Evolutionary conservation across 2,113 vertebrate genomes (phyloP).

Genomic region (Engystomops pustulosus): DNA sequence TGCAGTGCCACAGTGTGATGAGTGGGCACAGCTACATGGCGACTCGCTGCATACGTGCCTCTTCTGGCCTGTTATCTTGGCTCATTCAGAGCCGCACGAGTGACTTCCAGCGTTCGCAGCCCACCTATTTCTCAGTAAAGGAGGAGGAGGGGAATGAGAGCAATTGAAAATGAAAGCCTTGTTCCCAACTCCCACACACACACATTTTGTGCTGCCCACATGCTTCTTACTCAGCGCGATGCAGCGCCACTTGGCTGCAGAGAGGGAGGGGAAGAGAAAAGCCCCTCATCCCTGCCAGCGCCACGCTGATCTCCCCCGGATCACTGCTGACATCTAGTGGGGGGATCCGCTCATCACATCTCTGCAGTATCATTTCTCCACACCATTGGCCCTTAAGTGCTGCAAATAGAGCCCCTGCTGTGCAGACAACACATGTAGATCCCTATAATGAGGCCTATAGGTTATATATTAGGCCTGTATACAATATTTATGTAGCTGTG

Average conservation of each 20-base stretch:
- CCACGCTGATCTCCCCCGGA: neutral
- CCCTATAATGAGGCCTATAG: too few relatives aligned
- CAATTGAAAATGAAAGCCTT: conserved; percentile 54
- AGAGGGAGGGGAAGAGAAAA: conserved; percentile 48
- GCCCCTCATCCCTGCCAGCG: conserved; percentile 31
- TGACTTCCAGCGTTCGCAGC: neutral
- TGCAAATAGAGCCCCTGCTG: too few relatives aligned
- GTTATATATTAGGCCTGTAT: too few relatives aligned
- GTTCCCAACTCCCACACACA: conserved; percentile 32
- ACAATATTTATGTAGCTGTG: too few relatives aligned
- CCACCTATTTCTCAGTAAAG: neutral
- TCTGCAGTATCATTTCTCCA: neutral
- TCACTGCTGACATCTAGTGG: conserved; percentile 28
- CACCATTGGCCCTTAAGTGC: too few relatives aligned
- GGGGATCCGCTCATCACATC: neutral
- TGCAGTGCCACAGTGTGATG: neutral
- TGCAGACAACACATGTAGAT: too few relatives aligned
- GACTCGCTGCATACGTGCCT: neutral
- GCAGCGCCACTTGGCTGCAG: conserved; percentile 48
- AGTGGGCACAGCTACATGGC: neutral
- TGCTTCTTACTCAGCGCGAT: conserved; percentile 57
- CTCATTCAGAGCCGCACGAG: conserved; percentile 6
- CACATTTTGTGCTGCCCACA: accelerated
- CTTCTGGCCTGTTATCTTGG: neutral
- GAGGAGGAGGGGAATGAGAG: conserved; percentile 52